phyloP scores from a whole-genome alignment of 2,113 vertebrate species.

The Corynorhinus townsendii region DNA sequence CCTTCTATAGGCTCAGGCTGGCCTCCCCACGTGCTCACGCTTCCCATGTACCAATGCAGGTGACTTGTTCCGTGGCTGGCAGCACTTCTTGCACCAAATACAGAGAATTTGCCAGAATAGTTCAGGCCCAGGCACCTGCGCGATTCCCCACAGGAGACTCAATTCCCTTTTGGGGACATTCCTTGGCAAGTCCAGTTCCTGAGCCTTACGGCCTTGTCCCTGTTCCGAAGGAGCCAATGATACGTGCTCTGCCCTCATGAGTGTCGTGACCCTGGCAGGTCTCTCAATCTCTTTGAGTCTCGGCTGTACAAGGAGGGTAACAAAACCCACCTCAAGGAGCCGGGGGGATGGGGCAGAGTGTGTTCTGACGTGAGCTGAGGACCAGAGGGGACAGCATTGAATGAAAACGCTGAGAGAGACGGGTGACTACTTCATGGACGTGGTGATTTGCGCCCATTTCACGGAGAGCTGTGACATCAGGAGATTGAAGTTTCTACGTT shows the following conservation, averaged over 20 bases:
- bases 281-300: neutral
- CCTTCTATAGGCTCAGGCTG: neutral
- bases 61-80: neutral
- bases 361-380: neutral
- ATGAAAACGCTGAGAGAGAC: neutral
- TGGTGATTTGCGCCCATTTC: neutral
- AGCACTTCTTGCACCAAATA: neutral
- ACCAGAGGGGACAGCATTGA: neutral
- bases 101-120: neutral
- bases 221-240: neutral
- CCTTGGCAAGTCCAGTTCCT: neutral
- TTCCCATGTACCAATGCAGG: neutral
- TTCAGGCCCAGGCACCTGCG: neutral
- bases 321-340: neutral
- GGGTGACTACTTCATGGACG: neutral
- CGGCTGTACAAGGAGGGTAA: neutral
- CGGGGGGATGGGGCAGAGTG: neutral
- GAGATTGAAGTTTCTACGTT: neutral
- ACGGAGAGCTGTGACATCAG: neutral
- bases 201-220: neutral
- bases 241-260: neutral
- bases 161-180: neutral
- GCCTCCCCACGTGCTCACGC: accelerated
- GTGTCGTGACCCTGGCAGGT: too few relatives aligned
- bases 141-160: neutral